Evolutionary conservation across 2,888 invertebrate species (phyloP).

Genomic region (Idaea dimidiata): DNA sequence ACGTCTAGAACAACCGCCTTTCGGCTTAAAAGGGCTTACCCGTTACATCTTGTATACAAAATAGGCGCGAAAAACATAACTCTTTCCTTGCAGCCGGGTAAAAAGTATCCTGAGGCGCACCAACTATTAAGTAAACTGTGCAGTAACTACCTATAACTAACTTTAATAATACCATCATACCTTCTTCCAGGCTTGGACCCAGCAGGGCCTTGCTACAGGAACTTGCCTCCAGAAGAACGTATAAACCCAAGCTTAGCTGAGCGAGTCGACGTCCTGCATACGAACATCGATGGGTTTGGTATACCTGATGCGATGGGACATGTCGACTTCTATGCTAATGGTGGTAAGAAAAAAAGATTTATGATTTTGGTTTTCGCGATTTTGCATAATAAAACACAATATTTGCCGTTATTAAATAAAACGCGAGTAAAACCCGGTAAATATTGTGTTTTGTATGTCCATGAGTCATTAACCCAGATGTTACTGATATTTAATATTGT

Average conservation of each 20-base stretch:
- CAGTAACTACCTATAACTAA: not conserved
- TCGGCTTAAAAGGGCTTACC: too few relatives aligned
- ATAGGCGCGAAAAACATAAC: too few relatives aligned
- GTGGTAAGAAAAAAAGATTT: constrained; percentile 52
- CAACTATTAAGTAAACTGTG: not conserved
- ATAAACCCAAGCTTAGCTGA: constrained; percentile 53
- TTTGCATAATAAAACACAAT: too few relatives aligned
- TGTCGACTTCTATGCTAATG: constrained; percentile 69
- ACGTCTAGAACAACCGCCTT: too few relatives aligned
- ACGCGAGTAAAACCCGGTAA: too few relatives aligned
- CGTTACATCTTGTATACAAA: too few relatives aligned
- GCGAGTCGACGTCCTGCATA: constrained; percentile 62
- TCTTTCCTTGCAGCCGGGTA: too few relatives aligned
- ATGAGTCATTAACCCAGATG: too few relatives aligned
- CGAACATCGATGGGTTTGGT: constrained; percentile 71
- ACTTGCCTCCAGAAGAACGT: constrained; percentile 48
- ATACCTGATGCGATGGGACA: constrained; percentile 62
- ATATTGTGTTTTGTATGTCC: too few relatives aligned
- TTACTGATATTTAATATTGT: too few relatives aligned
- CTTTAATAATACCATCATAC: not conserved
- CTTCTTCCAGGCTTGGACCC: constrained; percentile 57
- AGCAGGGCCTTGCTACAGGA: constrained; percentile 71
- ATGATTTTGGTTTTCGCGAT: too few relatives aligned
- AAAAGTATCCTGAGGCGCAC: not conserved
- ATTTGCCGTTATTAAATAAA: too few relatives aligned